These are phyloP conservation scores for Xiphorhynchus elegans DNA, from an alignment of 2,113 vertebrate genomes.

Conservation along the genomic window DNA sequence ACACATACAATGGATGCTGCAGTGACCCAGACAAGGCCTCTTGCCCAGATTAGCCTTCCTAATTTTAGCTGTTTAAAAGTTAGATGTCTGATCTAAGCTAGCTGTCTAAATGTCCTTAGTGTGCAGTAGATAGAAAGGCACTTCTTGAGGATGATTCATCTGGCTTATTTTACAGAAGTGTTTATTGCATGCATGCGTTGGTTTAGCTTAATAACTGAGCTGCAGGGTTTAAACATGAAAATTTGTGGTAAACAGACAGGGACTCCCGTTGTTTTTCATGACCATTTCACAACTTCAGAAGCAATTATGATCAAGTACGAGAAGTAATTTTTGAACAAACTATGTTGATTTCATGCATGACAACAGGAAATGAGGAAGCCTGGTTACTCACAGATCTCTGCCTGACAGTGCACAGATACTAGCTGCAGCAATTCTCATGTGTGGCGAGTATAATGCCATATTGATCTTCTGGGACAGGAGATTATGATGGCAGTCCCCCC, in stretches of 20 bases:
- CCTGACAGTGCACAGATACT: rapidly evolving
- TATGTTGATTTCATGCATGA: background rate
- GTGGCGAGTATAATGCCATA: background rate
- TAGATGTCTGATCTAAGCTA: background rate
- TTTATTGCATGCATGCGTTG: background rate
- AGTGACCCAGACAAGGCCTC: background rate
- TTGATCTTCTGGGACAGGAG: background rate
- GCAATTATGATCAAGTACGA: background rate
- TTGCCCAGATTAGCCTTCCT: background rate
- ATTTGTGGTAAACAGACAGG: background rate
- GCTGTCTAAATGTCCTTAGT: background rate
- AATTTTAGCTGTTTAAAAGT: background rate
- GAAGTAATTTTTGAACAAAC: background rate
- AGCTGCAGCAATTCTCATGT: background rate
- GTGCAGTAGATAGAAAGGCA: background rate
- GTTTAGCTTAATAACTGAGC: background rate
- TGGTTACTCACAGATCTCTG: background rate
- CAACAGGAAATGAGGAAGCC: background rate
- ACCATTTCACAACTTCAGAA: background rate
- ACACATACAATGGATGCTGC: rapidly evolving
- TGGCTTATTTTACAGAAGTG: background rate
- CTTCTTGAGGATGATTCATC: background rate
- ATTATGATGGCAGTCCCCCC: background rate
- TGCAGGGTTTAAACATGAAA: constrained; percentile 4
- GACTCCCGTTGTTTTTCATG: background rate